Evolutionary conservation across 1,140 invertebrate species (phyloP).

Genomic region (Euwallacea similis): DNA sequence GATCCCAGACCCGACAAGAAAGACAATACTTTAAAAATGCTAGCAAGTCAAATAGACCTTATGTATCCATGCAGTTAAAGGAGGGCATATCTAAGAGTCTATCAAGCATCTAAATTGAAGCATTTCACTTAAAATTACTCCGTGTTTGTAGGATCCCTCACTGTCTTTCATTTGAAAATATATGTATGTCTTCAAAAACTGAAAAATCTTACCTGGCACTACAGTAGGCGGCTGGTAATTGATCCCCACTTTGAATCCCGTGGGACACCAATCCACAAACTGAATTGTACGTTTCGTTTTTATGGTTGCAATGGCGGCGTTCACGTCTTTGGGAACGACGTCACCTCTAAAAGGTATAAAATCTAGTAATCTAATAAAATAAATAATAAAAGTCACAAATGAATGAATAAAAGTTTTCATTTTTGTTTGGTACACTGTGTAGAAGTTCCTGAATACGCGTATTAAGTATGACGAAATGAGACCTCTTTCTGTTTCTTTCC

Average conservation of each 20-base stretch:
- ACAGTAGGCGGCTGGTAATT: constrained; percentile 87
- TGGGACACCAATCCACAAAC: constrained; percentile 83
- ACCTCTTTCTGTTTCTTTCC: no score
- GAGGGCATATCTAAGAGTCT: neutral
- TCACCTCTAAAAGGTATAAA: constrained; percentile 55
- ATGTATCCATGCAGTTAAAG: no score
- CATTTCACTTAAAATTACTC: neutral
- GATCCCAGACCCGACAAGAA: no score
- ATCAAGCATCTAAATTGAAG: neutral
- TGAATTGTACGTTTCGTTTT: constrained; percentile 84
- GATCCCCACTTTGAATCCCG: constrained; percentile 73
- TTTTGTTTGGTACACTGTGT: neutral
- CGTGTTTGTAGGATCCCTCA: neutral
- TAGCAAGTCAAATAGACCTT: no score
- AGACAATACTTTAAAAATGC: no score
- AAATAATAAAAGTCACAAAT: neutral
- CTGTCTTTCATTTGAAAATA: neutral
- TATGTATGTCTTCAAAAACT: neutral
- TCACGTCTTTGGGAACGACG: constrained; percentile 82
- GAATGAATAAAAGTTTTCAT: neutral
- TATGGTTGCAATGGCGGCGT: constrained; percentile 86
- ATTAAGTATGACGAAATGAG: neutral
- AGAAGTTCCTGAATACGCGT: neutral
- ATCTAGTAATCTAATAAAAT: neutral
- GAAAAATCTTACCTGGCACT: constrained; percentile 60